Conservation (phyloP, 2,888 invertebrate genomes). For the Drosophila lacicola region DNA sequence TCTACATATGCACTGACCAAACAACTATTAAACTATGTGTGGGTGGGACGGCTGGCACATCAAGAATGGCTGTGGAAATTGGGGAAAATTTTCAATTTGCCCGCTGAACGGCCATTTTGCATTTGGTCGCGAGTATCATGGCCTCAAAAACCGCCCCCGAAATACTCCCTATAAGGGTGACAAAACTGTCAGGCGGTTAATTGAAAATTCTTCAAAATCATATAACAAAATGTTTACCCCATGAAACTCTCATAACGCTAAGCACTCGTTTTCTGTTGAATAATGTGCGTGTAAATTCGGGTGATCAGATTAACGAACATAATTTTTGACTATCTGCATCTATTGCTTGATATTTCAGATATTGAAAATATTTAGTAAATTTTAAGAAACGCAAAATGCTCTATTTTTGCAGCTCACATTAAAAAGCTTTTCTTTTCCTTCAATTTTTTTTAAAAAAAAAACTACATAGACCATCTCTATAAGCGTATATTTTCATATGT, state of each 20-base stretch:
- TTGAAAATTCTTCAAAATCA: conserved; percentile 72
- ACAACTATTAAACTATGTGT: conserved; percentile 77
- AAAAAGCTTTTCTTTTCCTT: too few species aligned
- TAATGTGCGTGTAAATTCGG: background rate
- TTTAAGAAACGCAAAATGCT: too few species aligned
- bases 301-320: background rate
- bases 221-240: conserved; percentile 34
- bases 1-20: conserved; percentile 79
- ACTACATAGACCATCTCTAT: too few species aligned
- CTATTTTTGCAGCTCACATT: too few species aligned
- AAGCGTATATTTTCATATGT: too few species aligned
- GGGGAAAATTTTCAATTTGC: conserved; percentile 71
- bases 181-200: conserved; percentile 53
- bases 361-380: too few species aligned
- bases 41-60: conserved; percentile 24
- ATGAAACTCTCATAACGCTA: conserved; percentile 8
- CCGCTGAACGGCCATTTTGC: conserved; percentile 70
- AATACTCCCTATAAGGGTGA: conserved; percentile 41
- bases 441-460: too few species aligned
- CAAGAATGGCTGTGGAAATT: conserved; percentile 52
- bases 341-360: too few species aligned
- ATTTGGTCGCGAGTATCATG: conserved; percentile 61
- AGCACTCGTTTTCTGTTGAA: background rate
- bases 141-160: conserved; percentile 51
- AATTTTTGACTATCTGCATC: too few species aligned